Evolutionary conservation across 2,797 vertebrate genomes (phyloP).

Genomic region (Cuniculus paca): DNA sequence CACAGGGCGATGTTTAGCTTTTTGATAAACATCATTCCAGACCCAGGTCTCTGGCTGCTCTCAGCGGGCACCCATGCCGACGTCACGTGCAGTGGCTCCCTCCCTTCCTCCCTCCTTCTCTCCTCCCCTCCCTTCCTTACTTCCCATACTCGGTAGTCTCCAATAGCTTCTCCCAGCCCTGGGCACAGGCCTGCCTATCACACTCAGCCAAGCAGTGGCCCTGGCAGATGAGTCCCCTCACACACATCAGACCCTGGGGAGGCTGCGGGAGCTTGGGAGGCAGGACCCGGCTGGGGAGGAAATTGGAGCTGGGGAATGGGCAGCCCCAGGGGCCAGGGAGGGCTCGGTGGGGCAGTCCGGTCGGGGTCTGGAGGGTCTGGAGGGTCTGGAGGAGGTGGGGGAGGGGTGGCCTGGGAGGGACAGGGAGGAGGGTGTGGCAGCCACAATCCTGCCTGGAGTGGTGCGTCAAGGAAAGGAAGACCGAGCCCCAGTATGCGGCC

Average conservation of each 20-base stretch:
- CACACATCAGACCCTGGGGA: no score
- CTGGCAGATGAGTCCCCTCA: neutral
- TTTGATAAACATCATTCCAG: neutral
- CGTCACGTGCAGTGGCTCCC: neutral
- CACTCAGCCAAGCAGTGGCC: neutral
- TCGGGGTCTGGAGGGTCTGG: no score
- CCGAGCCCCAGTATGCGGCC: neutral
- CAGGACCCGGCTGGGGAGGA: no score
- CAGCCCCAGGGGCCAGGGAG: no score
- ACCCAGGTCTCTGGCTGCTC: neutral
- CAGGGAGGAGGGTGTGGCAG: neutral
- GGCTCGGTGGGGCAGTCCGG: neutral
- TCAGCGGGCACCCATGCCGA: neutral
- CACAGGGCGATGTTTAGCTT: no score
- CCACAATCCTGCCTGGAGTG: neutral
- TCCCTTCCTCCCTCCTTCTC: neutral
- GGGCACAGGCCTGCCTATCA: neutral
- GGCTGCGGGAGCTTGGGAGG: neutral
- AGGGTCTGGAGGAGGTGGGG: no score
- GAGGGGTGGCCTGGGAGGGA: neutral
- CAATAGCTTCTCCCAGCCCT: no score
- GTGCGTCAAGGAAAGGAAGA: neutral
- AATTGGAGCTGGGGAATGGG: no score
- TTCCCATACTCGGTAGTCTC: neutral
- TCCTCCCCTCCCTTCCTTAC: no score